These are phyloP conservation scores for Diachrysia chrysitis DNA, from an alignment of 2,888 invertebrate species.

Conservation along the genomic window DNA sequence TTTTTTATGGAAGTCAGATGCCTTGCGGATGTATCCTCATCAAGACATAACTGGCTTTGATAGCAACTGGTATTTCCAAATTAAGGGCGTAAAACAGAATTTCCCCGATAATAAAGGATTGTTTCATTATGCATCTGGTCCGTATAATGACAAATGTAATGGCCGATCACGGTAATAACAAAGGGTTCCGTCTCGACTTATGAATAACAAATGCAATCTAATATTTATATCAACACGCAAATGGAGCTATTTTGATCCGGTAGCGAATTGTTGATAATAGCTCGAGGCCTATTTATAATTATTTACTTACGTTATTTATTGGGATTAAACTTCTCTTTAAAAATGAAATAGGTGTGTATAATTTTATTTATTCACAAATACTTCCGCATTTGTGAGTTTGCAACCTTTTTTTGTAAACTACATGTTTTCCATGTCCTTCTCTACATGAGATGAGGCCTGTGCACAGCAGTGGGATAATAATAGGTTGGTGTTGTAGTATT, in stretches of 20 bases:
- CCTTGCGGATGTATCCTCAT: neutral
- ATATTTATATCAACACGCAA: conserved; percentile 77
- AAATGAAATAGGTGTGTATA: neutral
- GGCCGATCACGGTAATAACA: conserved; percentile 35
- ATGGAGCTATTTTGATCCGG: conserved; percentile 82
- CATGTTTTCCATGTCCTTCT: neutral
- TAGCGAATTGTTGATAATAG: conserved; percentile 69
- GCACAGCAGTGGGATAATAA: too few relatives aligned
- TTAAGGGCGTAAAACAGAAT: neutral
- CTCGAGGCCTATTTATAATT: conserved; percentile 65
- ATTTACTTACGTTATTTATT: conserved; percentile 15
- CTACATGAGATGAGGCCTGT: too few relatives aligned
- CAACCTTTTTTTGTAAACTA: neutral
- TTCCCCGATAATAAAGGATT: conserved; percentile 14
- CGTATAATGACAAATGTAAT: conserved; percentile 49
- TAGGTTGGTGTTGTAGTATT: too few relatives aligned
- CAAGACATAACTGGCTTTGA: neutral
- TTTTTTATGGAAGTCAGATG: neutral
- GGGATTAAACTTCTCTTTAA: neutral
- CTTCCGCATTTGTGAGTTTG: neutral
- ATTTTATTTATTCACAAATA: neutral
- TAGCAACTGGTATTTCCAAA: conserved; percentile 6
- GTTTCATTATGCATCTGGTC: conserved; percentile 55
- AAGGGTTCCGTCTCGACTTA: conserved; percentile 74
- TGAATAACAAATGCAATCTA: conserved; percentile 77